Conservation (phyloP, 2,797 vertebrate genomes). For the Myotis myotis region DNA sequence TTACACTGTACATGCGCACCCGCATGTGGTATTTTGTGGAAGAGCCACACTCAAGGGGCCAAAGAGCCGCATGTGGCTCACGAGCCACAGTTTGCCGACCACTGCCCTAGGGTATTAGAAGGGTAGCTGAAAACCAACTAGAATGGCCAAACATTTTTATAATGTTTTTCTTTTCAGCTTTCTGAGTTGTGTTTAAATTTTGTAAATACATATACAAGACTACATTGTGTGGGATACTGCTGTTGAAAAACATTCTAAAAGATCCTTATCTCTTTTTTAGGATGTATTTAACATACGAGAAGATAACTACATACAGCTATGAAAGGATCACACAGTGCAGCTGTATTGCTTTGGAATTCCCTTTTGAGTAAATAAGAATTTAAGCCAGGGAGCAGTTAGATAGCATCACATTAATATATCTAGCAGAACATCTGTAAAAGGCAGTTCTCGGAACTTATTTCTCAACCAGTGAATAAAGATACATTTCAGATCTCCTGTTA, state of each 20-base stretch:
- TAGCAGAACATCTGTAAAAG: slow-evolving; percentile 18
- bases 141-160: background rate
- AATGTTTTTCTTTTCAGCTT: background rate
- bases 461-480: slow-evolving; percentile 4
- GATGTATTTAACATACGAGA: slow-evolving; percentile 8
- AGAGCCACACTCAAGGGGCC: too few relatives aligned
- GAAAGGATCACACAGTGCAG: background rate
- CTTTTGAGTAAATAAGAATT: slow-evolving; percentile 48
- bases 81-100: too few relatives aligned
- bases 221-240: slow-evolving; percentile 21
- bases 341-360: background rate
- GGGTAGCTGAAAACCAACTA: background rate
- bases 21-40: too few relatives aligned
- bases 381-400: slow-evolving; percentile 12
- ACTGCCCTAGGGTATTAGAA: background rate
- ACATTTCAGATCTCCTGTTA: background rate
- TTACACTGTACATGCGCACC: too few relatives aligned
- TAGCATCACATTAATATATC: background rate
- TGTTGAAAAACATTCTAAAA: slow-evolving; percentile 2
- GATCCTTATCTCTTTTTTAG: background rate
- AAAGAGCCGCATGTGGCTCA: too few relatives aligned
- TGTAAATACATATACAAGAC: background rate
- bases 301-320: background rate
- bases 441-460: background rate
- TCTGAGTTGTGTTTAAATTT: background rate